Evolutionary conservation across 2,797 vertebrate genomes (phyloP).

Genomic region (Onychomys arenicola): DNA sequence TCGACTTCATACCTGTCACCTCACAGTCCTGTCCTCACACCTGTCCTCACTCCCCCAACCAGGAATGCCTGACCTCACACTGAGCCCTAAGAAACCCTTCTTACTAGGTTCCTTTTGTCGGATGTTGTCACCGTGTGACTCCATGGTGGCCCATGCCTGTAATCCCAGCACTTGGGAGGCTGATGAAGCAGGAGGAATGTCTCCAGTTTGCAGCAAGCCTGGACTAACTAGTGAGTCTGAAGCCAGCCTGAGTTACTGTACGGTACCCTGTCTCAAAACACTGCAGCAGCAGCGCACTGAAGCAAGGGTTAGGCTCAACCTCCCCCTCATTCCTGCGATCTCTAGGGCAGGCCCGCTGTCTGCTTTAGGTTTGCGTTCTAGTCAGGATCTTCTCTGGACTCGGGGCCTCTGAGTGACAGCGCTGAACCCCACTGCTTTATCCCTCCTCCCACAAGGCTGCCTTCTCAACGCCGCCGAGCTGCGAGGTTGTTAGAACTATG

Average conservation of each 20-base stretch:
- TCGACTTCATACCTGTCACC: no score
- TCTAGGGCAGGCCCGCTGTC: not conserved
- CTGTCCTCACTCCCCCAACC: no score
- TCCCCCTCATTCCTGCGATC: not conserved
- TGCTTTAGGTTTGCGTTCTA: not conserved
- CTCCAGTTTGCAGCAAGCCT: not conserved
- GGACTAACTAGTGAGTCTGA: not conserved
- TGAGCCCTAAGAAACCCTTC: not conserved
- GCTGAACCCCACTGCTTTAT: no score
- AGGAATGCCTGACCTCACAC: not conserved
- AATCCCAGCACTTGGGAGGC: not conserved
- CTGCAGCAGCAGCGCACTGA: not conserved
- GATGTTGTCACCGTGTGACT: not conserved
- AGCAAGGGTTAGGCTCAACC: not conserved
- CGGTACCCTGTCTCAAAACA: not conserved
- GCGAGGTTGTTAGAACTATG: not conserved
- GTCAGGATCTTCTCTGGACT: not conserved
- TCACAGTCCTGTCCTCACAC: no score
- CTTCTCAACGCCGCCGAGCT: not conserved
- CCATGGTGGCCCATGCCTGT: not conserved
- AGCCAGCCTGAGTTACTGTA: not conserved
- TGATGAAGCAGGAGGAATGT: not conserved
- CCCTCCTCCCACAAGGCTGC: not conserved
- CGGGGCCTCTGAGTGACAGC: not conserved
- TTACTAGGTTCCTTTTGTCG: not conserved